Evolutionary conservation across 2,797 vertebrate species (phyloP), one percentile per base, ranked within the genome.

Genomic region (Sparidentex hasta): DNA sequence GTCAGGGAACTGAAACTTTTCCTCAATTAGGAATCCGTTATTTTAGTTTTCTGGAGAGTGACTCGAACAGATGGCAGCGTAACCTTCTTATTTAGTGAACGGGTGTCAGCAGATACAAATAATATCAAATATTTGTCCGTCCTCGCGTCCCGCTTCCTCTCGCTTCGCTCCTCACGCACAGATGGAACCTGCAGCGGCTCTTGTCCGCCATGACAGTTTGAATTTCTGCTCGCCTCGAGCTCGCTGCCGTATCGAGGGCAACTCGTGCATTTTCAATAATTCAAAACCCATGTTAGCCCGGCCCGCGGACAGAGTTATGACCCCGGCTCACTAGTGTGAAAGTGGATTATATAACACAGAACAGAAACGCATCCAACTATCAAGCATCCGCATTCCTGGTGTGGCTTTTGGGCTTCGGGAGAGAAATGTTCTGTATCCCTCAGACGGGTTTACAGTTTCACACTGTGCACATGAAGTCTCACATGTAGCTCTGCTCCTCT

Each of bases 261-360:
- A 20, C 65, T 69, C 25, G 0, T 13, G 55, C 46, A 16, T 29
- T 74, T 76, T 87, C 12, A 88, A 86, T 82, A 5, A 86, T 83
- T 79, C 43, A 87, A 33, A 29, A 75, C 4, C 18, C 27, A 23
- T 27, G 51, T 78, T 74, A 71, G 51, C 73, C 7, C 29, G 17
- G 43, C 51, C 21, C 0, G 5, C 73, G 59, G 43, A 47, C 58
- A 75, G 65, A 41, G 58, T 33, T 9, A 13, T 18, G 33, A 63
- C 25, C 51, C 0, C 3, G 54, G 50, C 4, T 65, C 58, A 65
- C 23, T 3, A 52, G 65, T 1, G 3, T 47, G 56, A 65, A 65
- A 29, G 44, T 83, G 75, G 61, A 63, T 77, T 56, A 59, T 48
- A 43, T 54, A 74, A 80, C 20, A 51, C 2, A 23, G 29, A n/a